Conservation (phyloP, 2,797 vertebrate species). For the Rhinophrynus dorsalis region DNA sequence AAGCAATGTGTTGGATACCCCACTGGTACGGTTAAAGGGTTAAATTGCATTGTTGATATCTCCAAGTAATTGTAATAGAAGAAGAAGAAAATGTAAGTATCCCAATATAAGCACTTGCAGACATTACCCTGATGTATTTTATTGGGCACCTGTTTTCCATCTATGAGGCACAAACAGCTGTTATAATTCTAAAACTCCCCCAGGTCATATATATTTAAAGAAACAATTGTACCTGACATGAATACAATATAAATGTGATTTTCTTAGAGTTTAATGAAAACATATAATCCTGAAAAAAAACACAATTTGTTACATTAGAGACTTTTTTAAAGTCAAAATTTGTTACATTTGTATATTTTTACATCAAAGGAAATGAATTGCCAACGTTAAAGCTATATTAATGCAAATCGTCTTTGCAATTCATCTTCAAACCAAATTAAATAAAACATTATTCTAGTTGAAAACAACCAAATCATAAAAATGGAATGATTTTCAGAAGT, state of each 20-base stretch:
- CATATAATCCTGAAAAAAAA: slow-evolving; percentile 25
- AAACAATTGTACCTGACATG: slow-evolving; percentile 28
- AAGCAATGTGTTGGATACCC: too few relatives aligned
- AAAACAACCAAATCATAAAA: too few relatives aligned
- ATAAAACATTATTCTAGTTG: too few relatives aligned
- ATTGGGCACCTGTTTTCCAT: slow-evolving; percentile 47
- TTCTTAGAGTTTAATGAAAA: slow-evolving; percentile 4
- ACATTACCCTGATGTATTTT: slow-evolving; percentile 24
- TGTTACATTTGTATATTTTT: neutral
- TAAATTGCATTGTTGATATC: neutral
- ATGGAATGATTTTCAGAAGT: too few relatives aligned
- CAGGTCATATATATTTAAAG: slow-evolving; percentile 20
- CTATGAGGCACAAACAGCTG: slow-evolving; percentile 33
- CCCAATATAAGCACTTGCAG: slow-evolving; percentile 14
- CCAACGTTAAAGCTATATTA: neutral
- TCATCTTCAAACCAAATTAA: too few relatives aligned
- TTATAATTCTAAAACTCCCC: slow-evolving; percentile 38
- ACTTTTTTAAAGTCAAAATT: slow-evolving; percentile 14
- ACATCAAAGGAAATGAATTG: neutral
- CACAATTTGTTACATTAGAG: neutral
- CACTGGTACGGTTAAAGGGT: too few relatives aligned
- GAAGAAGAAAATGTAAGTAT: neutral
- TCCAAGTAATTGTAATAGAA: slow-evolving; percentile 9
- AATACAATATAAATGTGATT: slow-evolving; percentile 28
- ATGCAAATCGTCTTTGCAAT: neutral